A percentile compares a stretch with the other conserved stretches of the same genome.
Conservation (phyloP, 2,888 invertebrate genomes). For the Neoitamus cyanurus region DNA sequence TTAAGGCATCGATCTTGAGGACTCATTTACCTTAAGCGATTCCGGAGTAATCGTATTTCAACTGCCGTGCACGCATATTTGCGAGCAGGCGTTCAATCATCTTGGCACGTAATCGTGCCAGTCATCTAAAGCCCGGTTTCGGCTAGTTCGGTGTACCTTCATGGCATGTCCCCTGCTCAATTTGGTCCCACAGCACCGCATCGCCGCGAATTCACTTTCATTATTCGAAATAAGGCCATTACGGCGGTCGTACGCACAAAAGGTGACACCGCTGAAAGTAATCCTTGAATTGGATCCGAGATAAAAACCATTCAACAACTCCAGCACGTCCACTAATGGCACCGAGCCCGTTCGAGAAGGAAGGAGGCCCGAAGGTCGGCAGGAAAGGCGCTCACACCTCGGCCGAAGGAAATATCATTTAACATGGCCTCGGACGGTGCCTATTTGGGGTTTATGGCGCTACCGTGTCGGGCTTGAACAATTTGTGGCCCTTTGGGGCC, state of each 20-base stretch:
- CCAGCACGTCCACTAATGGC: constrained; percentile 18
- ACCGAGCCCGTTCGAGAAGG: not conserved
- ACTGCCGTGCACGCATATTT: not conserved
- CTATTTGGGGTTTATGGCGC: not conserved
- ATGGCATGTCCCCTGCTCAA: not conserved
- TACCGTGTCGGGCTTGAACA: not conserved
- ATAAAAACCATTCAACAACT: constrained; percentile 36
- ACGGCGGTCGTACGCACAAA: constrained; percentile 17
- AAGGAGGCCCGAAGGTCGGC: not conserved
- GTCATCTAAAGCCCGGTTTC: constrained; percentile 2
- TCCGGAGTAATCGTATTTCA: not conserved
- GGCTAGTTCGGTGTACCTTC: not conserved
- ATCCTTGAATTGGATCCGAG: constrained; percentile 39
- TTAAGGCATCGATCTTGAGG: not conserved
- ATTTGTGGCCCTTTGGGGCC: not conserved
- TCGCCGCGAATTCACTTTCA: constrained; percentile 20
- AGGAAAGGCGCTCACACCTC: not conserved
- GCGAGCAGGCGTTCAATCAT: constrained; percentile 3
- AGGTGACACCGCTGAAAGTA: constrained; percentile 38
- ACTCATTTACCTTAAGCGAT: not conserved
- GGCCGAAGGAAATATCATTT: constrained; percentile 26
- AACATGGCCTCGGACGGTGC: not conserved
- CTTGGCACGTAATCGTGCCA: not conserved
- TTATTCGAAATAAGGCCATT: not conserved
- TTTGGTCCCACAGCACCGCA: not conserved